These are phyloP conservation scores for Onthophagus sagittarius DNA, from an alignment of 2,888 invertebrate species.

Conservation along the genomic window DNA sequence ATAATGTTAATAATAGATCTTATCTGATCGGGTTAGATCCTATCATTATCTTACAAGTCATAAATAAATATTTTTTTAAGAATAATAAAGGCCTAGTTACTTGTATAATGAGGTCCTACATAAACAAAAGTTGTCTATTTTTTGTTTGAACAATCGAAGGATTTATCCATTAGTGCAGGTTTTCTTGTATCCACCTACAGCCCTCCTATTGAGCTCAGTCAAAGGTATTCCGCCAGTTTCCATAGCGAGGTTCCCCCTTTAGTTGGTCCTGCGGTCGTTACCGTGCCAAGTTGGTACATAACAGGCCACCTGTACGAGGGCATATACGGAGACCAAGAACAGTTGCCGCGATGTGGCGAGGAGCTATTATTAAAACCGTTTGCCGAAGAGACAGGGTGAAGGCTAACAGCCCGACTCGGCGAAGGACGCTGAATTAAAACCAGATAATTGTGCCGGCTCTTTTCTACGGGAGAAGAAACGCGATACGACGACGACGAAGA, in stretches of 20 bases:
- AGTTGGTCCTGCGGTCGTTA: not conserved
- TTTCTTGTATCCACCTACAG: not conserved
- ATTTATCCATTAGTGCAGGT: not conserved
- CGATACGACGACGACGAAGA: not conserved
- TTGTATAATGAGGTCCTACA: not conserved
- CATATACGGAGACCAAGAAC: slow-evolving; percentile 3
- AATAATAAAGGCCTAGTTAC: too few relatives aligned
- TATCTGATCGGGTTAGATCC: not conserved
- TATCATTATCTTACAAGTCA: not conserved
- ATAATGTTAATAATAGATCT: not conserved
- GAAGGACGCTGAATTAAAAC: slow-evolving; percentile 26
- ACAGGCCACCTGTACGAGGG: not conserved
- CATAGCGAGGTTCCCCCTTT: not conserved
- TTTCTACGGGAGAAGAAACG: not conserved
- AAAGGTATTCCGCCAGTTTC: not conserved
- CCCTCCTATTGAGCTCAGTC: not conserved
- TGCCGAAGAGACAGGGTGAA: slow-evolving; percentile 29
- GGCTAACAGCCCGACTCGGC: slow-evolving; percentile 24
- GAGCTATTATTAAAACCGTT: slow-evolving; percentile 25
- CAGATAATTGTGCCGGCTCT: slow-evolving; percentile 25
- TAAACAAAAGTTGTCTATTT: not conserved
- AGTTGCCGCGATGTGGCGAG: not conserved
- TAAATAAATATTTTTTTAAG: not conserved
- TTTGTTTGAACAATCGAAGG: not conserved
- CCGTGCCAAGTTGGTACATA: not conserved